phyloP scores from a whole-genome alignment of 2,888 invertebrate genomes.

The Nephrotoma guestfalica region DNA sequence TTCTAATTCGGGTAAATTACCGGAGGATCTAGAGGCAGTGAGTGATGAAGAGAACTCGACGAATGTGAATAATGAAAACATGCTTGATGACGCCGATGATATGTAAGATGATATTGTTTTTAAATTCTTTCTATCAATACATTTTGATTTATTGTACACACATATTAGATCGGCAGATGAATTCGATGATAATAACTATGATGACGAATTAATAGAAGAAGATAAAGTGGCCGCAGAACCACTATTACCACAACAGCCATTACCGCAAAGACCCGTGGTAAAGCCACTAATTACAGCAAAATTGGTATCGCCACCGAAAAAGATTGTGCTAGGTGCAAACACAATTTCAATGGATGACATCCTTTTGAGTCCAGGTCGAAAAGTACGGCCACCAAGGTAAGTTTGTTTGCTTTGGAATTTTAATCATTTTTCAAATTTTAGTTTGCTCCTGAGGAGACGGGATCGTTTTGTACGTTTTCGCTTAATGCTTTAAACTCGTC shows the following conservation, averaged over 20 bases:
- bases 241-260: not conserved
- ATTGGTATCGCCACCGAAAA: not conserved
- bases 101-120: not conserved
- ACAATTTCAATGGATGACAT: conserved; percentile 68
- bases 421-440: not conserved
- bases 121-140: not conserved
- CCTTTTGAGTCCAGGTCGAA: conserved; percentile 62
- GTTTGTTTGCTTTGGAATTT: not conserved
- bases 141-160: not conserved
- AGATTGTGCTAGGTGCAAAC: conserved; percentile 16
- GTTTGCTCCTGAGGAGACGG: conserved; percentile 10
- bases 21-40: not conserved
- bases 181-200: not conserved
- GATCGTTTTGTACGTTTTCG: not conserved
- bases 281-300: not conserved
- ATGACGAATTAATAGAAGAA: not conserved
- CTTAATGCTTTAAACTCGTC: not conserved
- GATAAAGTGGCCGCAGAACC: not conserved
- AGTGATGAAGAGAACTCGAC: not conserved
- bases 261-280: not conserved
- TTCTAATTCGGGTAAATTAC: not conserved
- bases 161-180: not conserved
- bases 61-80: not conserved
- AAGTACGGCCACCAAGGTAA: conserved; percentile 47
- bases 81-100: not conserved